Evolutionary conservation across 2,888 invertebrate species (phyloP).

Genomic region (Yponomeuta malinellus): DNA sequence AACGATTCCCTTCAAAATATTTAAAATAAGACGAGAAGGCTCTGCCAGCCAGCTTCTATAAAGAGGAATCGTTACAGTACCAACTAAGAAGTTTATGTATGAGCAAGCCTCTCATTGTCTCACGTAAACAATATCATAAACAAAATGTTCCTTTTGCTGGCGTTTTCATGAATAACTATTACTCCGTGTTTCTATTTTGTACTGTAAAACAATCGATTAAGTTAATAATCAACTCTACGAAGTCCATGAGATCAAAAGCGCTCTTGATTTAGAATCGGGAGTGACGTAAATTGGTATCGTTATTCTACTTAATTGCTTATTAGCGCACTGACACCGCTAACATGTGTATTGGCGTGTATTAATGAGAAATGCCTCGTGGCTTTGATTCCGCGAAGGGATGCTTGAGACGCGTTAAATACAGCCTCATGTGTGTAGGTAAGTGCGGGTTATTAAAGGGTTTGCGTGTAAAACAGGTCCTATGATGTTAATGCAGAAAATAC

Average conservation of each 20-base stretch:
- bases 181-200: too few species aligned
- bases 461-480: not conserved
- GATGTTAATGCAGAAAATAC: not conserved
- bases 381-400: constrained; percentile 43
- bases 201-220: constrained; percentile 19
- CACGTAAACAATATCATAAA: too few species aligned
- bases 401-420: constrained; percentile 26
- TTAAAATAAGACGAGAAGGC: too few species aligned
- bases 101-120: too few species aligned
- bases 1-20: too few species aligned
- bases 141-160: too few species aligned
- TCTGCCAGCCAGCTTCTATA: too few species aligned
- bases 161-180: too few species aligned
- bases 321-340: constrained; percentile 51
- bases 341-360: constrained; percentile 53
- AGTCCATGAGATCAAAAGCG: not conserved
- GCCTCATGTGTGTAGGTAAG: constrained; percentile 15
- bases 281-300: constrained; percentile 20
- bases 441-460: not conserved
- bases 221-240: not conserved
- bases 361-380: constrained; percentile 47
- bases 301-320: constrained; percentile 73
- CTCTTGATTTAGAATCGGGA: not conserved
- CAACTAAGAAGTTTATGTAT: too few species aligned
- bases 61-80: too few species aligned